Conservation (phyloP, 30 jellyfish, hydroid and myxozoan species). For the Hydra vulgaris region DNA sequence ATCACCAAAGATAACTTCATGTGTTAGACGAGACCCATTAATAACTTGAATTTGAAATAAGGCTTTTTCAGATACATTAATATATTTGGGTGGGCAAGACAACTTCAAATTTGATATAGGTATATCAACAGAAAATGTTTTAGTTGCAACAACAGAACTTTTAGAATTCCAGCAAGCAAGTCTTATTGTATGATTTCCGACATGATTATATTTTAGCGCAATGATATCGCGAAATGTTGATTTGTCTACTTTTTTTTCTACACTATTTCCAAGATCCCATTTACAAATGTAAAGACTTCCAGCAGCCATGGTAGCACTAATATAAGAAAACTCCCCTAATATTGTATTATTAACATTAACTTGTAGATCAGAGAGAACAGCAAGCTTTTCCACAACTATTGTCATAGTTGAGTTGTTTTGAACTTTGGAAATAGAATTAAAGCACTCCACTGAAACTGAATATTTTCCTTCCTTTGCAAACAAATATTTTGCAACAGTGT, state of each 20-base stretch:
- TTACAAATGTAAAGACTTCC: conserved; percentile 67
- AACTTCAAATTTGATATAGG: conserved; percentile 48
- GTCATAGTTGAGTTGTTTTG: conserved; percentile 34
- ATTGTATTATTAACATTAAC: conserved; percentile 32
- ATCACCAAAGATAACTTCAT: conserved; percentile 35
- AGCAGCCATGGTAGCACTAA: conserved; percentile 37
- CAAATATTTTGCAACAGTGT: conserved; percentile 28
- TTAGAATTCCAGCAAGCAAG: conserved; percentile 60
- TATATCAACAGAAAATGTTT: conserved; percentile 40
- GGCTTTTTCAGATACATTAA: conserved; percentile 32
- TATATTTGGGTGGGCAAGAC: conserved; percentile 47
- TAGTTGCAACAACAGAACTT: conserved; percentile 32
- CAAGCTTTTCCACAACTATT: conserved; percentile 49
- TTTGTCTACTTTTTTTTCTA: conserved; percentile 28
- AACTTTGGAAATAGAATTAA: conserved; percentile 43
- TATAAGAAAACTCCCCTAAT: conserved; percentile 30
- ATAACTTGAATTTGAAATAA: conserved; percentile 13
- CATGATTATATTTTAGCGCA: conserved; percentile 26
- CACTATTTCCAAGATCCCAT: conserved; percentile 80
- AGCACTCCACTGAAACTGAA: conserved; percentile 55
- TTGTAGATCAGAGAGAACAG: conserved; percentile 32
- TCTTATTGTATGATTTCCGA: conserved; percentile 36
- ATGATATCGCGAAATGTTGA: conserved; percentile 21
- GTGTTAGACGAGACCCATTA: conserved; percentile 60
- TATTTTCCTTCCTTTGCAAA: conserved; percentile 38